phyloP scores from a whole-genome alignment of 2,797 vertebrate species.

The Microtus agrestis region DNA sequence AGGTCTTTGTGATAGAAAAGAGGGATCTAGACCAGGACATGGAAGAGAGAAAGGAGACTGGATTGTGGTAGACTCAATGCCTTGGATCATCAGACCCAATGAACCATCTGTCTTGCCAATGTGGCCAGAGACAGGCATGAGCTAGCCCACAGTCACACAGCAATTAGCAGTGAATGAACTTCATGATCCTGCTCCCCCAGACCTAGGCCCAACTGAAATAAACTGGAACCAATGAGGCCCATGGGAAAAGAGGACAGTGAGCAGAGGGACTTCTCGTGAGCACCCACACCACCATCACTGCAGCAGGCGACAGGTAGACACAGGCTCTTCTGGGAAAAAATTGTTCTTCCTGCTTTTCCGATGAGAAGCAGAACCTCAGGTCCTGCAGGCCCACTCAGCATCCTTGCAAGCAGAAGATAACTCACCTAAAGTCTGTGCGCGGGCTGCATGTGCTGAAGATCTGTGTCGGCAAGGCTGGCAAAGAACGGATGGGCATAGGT shows the following conservation, averaged over 20 bases:
- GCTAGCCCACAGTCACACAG: not conserved
- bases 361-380: not conserved
- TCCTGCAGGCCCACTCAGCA: not conserved
- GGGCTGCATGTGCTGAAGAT: not conserved
- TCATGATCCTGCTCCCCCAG: not conserved
- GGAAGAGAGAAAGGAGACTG: not conserved
- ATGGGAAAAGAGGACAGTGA: not conserved
- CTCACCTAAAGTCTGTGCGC: not conserved
- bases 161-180: not conserved
- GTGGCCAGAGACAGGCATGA: not conserved
- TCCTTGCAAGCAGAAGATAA: not conserved
- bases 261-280: too few relatives aligned
- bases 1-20: not conserved
- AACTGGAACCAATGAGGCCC: not conserved
- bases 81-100: not conserved
- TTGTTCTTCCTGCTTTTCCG: not conserved
- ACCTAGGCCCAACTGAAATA: not conserved
- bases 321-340: not conserved
- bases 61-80: not conserved
- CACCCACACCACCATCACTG: too few relatives aligned
- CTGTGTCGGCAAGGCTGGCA: not conserved
- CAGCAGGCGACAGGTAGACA: fast-evolving
- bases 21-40: not conserved
- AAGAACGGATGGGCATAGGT: not conserved
- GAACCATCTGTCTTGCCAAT: not conserved